Percentiles rank a stretch among this genome's conserved stretches.
These are phyloP conservation scores for Synanthedon myopaeformis DNA, from an alignment of 2,888 invertebrate species.

Conservation along the genomic window DNA sequence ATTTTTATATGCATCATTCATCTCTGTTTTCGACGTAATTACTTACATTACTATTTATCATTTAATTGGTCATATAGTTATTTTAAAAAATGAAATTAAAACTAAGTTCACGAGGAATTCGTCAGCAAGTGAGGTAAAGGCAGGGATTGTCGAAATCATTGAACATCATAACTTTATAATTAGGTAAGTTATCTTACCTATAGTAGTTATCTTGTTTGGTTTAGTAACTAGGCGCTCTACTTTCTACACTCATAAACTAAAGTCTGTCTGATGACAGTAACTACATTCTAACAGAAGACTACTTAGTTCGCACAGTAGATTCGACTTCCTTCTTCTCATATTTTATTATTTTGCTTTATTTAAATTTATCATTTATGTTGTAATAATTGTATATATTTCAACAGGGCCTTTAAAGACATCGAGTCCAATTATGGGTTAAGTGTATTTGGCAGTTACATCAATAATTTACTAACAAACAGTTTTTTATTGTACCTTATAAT, in stretches of 20 bases:
- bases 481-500: neutral
- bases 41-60: neutral
- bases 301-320: no score
- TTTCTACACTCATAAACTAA: no score
- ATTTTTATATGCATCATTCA: neutral
- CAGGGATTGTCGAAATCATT: neutral
- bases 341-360: neutral
- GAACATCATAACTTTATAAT: neutral
- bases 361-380: no score
- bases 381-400: neutral
- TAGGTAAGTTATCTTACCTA: neutral
- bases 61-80: neutral
- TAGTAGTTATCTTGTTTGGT: no score
- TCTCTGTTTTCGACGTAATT: neutral
- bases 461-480: neutral
- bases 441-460: neutral
- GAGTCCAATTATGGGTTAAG: neutral
- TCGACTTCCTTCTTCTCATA: no score
- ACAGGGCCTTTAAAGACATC: neutral
- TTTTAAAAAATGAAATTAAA: neutral
- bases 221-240: no score
- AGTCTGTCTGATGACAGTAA: no score
- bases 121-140: neutral
- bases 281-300: no score
- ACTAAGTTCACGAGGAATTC: neutral